A percentile compares a stretch with the other conserved stretches of the same genome.
Conservation (phyloP, 1,140 invertebrate species). For the Periplaneta americana region DNA sequence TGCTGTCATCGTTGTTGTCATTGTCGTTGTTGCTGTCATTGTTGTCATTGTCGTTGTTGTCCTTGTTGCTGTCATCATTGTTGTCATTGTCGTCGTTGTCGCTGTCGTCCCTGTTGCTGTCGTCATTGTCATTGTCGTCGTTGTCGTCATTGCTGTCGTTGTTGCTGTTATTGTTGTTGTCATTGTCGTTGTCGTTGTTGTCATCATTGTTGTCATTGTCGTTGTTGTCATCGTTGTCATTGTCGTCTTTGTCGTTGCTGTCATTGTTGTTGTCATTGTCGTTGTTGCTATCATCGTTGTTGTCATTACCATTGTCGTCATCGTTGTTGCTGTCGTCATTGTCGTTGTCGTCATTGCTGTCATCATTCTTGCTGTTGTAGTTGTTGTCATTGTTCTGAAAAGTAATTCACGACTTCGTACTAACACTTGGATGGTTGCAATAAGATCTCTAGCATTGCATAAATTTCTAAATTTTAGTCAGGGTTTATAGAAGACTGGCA, state of each 20-base stretch:
- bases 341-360: neutral
- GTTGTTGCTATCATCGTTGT: neutral
- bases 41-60: neutral
- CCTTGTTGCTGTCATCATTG: neutral
- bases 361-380: neutral
- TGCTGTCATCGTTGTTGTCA: neutral
- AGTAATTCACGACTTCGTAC: too few relatives aligned
- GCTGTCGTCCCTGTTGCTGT: neutral
- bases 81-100: neutral
- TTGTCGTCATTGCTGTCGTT: neutral
- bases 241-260: too few relatives aligned
- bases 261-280: neutral
- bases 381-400: too few relatives aligned
- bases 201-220: neutral
- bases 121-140: neutral
- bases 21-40: neutral
- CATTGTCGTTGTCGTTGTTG: neutral
- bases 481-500: too few relatives aligned
- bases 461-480: too few relatives aligned
- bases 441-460: too few relatives aligned
- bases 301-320: neutral
- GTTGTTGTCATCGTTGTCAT: neutral
- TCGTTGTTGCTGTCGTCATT: neutral
- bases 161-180: neutral
- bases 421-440: too few relatives aligned